Evolutionary conservation across 53 echinoderm and acorn worm species (phyloP).

Genomic region (Antedon mediterranea): DNA sequence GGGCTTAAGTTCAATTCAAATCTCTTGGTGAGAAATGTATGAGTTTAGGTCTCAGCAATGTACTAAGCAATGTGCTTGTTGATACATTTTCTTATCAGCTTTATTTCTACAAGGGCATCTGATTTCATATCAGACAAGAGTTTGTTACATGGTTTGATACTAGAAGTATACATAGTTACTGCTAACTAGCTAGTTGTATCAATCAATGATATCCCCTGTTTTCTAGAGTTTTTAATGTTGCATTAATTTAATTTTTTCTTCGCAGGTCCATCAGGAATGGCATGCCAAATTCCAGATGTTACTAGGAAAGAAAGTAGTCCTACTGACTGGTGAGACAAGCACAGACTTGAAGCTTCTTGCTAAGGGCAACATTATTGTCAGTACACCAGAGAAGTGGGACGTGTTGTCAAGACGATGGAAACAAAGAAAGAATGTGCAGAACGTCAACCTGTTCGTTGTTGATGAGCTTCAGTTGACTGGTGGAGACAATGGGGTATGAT

Average conservation of each 20-base stretch:
- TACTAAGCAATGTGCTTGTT: no score
- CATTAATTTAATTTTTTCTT: neutral
- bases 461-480: constrained; percentile 95
- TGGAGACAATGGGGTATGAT: constrained; percentile 93
- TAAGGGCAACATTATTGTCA: constrained; percentile 96
- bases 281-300: constrained; percentile 99
- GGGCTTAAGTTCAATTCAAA: no score
- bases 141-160: no score
- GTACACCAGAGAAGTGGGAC: constrained; percentile 94
- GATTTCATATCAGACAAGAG: no score
- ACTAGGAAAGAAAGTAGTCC: constrained; percentile 83
- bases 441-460: constrained; percentile 82
- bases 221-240: neutral
- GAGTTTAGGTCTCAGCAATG: no score
- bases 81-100: no score
- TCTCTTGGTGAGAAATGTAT: no score
- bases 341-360: constrained; percentile 98
- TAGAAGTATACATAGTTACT: no score
- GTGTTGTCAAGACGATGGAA: constrained; percentile 95
- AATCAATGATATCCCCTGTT: no score
- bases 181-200: no score
- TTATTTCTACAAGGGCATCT: no score
- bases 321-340: constrained; percentile 87
- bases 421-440: constrained; percentile 98
- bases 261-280: constrained; percentile 94